Evolutionary conservation across 1,140 invertebrate species (phyloP).

Genomic region (Diabrotica virgifera): DNA sequence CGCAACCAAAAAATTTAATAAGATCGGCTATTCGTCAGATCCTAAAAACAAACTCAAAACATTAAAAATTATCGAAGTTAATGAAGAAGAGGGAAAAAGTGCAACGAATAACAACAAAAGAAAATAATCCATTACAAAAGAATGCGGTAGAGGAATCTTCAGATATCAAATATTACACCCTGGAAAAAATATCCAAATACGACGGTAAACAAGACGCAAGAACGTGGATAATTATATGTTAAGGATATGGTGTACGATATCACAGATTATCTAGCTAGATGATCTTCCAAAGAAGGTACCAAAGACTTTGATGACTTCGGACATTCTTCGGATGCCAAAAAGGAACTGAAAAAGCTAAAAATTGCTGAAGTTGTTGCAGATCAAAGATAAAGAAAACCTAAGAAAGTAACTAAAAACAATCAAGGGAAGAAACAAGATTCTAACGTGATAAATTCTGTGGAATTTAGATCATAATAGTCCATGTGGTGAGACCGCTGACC

Average conservation of each 20-base stretch:
- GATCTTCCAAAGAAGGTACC: conserved; percentile 68
- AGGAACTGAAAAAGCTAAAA: conserved; percentile 57
- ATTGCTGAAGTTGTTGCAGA: conserved; percentile 63
- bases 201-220: conserved; percentile 54
- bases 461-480: not conserved
- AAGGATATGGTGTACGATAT: conserved; percentile 65
- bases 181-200: conserved; percentile 55
- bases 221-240: conserved; percentile 62
- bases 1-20: conserved; percentile 60
- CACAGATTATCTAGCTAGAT: conserved; percentile 57
- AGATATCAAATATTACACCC: conserved; percentile 45
- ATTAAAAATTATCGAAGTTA: conserved; percentile 61
- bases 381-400: not conserved
- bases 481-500: too few species aligned
- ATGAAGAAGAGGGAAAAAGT: conserved; percentile 45
- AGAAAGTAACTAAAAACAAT: not conserved
- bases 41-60: conserved; percentile 56
- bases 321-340: conserved; percentile 61
- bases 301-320: conserved; percentile 61
- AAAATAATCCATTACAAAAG: too few species aligned
- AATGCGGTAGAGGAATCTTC: not conserved
- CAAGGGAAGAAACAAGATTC: not conserved
- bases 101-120: too few species aligned
- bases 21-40: conserved; percentile 63
- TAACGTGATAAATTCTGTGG: not conserved